These are phyloP conservation scores for Manacus vitellinus DNA, from an alignment of 2,113 vertebrate genomes.

Conservation along the genomic window DNA sequence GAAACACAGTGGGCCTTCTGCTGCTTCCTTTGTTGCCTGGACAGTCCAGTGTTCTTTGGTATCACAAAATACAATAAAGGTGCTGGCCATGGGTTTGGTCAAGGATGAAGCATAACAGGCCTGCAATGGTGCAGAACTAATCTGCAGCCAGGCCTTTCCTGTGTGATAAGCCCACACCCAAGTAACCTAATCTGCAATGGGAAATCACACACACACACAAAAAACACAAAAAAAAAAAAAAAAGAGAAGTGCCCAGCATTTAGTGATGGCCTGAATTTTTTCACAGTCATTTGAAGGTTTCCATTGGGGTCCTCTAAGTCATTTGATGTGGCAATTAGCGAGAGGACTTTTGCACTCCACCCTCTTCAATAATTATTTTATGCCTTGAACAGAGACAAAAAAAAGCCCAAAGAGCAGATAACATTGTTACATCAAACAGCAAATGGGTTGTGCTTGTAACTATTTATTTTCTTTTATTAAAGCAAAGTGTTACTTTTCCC, in stretches of 20 bases:
- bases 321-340: conserved; percentile 93
- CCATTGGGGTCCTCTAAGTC: conserved; percentile 75
- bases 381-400: conserved; percentile 76
- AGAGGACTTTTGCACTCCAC: conserved; percentile 81
- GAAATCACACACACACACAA: conserved; percentile 59
- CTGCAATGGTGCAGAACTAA: conserved; percentile 86
- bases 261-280: conserved; percentile 69
- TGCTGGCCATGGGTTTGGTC: conserved; percentile 78
- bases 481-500: conserved; percentile 83
- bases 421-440: conserved; percentile 74
- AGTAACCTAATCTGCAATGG: conserved; percentile 79
- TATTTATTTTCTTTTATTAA: conserved; percentile 71
- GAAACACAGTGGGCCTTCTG: conserved; percentile 65
- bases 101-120: conserved; percentile 80
- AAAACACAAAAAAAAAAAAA: conserved; percentile 50
- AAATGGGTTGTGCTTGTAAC: conserved; percentile 65
- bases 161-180: conserved; percentile 69
- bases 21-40: conserved; percentile 59
- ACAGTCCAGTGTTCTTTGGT: conserved; percentile 71
- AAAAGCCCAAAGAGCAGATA: conserved; percentile 72
- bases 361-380: conserved; percentile 87
- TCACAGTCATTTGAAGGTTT: conserved; percentile 79
- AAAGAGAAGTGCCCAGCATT: conserved; percentile 39
- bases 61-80: conserved; percentile 79
- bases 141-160: conserved; percentile 81